Evolutionary conservation across 1,140 invertebrate genomes (phyloP), one percentile per base, ranked within the genome.

Genomic region (Ceratina calcarata): DNA sequence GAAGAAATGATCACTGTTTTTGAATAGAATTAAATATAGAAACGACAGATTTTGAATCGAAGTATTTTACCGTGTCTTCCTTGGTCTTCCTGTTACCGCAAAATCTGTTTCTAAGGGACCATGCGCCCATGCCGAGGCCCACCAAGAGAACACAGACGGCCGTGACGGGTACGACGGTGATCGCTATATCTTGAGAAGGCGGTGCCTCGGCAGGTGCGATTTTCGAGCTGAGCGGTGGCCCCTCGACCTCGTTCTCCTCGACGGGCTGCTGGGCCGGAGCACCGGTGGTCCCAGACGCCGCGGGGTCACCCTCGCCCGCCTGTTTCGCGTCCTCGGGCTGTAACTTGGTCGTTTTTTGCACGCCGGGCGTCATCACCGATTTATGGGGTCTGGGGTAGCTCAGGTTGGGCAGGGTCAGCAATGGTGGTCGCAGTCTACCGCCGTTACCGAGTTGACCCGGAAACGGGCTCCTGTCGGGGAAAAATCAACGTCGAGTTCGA

Each of bases 111-210:
- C 94, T 93, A 76, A 95, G 94, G 1, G 95, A 91, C 78, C 94
- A 92, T 1, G 92, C 93, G 1, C 94, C 90, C 18, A 94, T 89
- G 0, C 93, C 94, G 18, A 94, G 90, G 3, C 93, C 92, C 6
- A 95, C 85, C 53, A 96, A 90, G 10, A 96, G 90, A 0, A 91
- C 93, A 73, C 92, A 94, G 24, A 95, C 91, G 3, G 93, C 94
- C 10, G 94, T 90, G 24, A 96, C 91, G 0, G 95, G 95, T 22
- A 96, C 92, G 16, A 96, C 86, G 6, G 94, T 94, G 80, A 94
- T 91, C 0, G 93, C 90, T 7, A 95, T 81, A 75, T 94, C 94
- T 20, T 92, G 88, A 1, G 91, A 89, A 13, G 89, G 85, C 12
- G 88, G 84, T 18, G 77, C 81, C 78, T 91, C 27, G 85, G 87